Base-by-base conservation (phyloP, 2,113 vertebrate genomes). In the Smithornis capensis region DNA sequence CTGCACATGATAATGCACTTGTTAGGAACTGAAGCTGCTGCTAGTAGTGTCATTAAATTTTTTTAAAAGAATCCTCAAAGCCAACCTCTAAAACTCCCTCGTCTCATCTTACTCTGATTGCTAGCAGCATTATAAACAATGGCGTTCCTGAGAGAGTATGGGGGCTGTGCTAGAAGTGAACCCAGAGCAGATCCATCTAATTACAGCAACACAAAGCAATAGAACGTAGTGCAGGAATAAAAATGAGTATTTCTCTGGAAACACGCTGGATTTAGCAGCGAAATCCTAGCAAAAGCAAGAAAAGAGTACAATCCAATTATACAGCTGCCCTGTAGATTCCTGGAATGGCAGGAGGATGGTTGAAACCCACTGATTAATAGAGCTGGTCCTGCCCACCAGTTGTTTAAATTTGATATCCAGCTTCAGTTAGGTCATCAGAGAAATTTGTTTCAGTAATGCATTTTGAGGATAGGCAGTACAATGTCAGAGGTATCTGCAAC, bases 1-100 rank as follows among this genome's bases (percentile, higher is more conserved):
- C 96, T 97, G 93, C 90, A 94, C 94, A 94, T 83, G 94, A 96
- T 88, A 93, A 95, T 0, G 0, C 64, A 55, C 56, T 95, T 49
- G 0, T 92, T 89, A 77, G 65, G 57, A 97, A 38, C 71, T 60
- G 71, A 94, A 94, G 76, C 60, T 74, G 68, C 79, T 96, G 85
- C n/a, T 94, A 76, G 67, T 86, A 74, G 21, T 65, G 79, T 89
- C 88, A 94, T 96, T 93, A 83, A 49, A 2, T 0, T 27, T 42
- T 71, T 94, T 22, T 0, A 15, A 89, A 90, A 92, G 52, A 93
- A 67, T 77, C 56, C 75, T 90, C 64, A 88, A 95, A 97, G 60
- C 35, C 70, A 87, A 9, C 68, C 76, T 83, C 95, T 84, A 83
- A 92, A 96, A 96, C 56, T 90, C 78, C 64, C 80, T 90, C 90